A percentile compares a stretch with the other conserved stretches of the same genome.
Conservation (phyloP, 2,797 vertebrate genomes). For the Coreius guichenoti region DNA sequence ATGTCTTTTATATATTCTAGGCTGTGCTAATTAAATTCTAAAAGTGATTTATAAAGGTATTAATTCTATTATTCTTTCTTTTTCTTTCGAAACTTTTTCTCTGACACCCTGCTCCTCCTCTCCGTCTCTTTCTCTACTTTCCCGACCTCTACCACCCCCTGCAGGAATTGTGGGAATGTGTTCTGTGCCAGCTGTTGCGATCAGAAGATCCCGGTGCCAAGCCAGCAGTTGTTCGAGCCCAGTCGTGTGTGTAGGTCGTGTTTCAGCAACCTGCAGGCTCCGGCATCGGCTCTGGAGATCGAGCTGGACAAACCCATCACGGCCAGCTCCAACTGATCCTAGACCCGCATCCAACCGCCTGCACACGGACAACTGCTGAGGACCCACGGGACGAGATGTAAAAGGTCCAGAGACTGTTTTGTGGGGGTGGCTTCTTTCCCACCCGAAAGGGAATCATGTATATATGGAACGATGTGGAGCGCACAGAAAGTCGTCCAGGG, state of each 20-base stretch:
- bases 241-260: conserved; percentile 93
- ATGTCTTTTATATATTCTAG: not conserved
- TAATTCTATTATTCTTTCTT: not conserved
- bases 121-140: not conserved
- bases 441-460: conserved; percentile 58
- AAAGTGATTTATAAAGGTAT: not conserved
- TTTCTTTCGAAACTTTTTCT: not conserved
- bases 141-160: conserved; percentile 31
- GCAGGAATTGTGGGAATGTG: conserved; percentile 97
- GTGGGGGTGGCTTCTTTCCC: conserved; percentile 16
- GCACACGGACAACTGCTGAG: conserved; percentile 53
- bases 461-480: conserved; percentile 38
- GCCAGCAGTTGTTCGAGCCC: conserved; percentile 97
- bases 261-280: conserved; percentile 88
- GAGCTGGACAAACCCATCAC: conserved; percentile 94
- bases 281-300: conserved; percentile 80
- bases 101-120: not conserved
- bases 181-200: conserved; percentile 98
- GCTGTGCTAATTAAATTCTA: not conserved
- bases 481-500: conserved; percentile 44
- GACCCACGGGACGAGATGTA: conserved; percentile 59
- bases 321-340: conserved; percentile 88
- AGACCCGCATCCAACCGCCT: not conserved
- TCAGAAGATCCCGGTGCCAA: conserved; percentile 98
- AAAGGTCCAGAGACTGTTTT: conserved; percentile 66